Evolutionary conservation across 2,888 invertebrate genomes (phyloP).

Genomic region (Dolichopus griseipennis): DNA sequence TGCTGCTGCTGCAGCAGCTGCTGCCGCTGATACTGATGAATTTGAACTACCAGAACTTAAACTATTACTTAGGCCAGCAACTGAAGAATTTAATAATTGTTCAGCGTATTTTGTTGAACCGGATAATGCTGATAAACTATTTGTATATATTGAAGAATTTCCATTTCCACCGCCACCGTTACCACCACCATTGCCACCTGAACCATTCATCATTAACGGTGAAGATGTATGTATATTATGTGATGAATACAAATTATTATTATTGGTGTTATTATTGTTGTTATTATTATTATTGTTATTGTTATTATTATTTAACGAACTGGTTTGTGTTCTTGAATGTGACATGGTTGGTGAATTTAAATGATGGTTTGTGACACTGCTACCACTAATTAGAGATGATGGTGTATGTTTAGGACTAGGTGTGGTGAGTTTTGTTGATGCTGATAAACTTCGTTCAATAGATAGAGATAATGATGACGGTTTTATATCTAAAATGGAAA

Average conservation of each 20-base stretch:
- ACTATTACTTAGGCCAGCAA: conserved; percentile 23
- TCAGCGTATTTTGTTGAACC: conserved; percentile 31
- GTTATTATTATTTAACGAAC: conserved; percentile 18
- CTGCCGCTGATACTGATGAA: conserved; percentile 22
- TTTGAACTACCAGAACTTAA: conserved; percentile 20
- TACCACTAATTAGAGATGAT: conserved; percentile 19
- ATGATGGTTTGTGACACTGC: conserved; percentile 24
- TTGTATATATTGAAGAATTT: conserved; percentile 25
- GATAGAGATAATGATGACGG: conserved; percentile 33
- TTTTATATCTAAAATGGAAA: conserved; percentile 33
- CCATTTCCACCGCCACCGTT: conserved; percentile 2
- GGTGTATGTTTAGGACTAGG: conserved; percentile 25
- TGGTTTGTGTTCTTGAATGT: conserved; percentile 18
- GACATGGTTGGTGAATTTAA: conserved; percentile 26
- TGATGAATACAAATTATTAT: conserved; percentile 14
- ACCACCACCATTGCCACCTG: neutral
- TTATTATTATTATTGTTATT: conserved; percentile 25
- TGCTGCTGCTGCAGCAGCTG: conserved; percentile 23
- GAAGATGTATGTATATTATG: conserved; percentile 18
- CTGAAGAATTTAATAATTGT: conserved; percentile 28
- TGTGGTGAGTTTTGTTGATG: conserved; percentile 24
- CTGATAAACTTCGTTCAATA: conserved; percentile 26
- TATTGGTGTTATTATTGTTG: conserved; percentile 14
- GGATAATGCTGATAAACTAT: conserved; percentile 28
- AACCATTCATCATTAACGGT: conserved; percentile 17